Evolutionary conservation across 2,113 vertebrate genomes (phyloP).

Genomic region (Plecturocebus donacophilus): DNA sequence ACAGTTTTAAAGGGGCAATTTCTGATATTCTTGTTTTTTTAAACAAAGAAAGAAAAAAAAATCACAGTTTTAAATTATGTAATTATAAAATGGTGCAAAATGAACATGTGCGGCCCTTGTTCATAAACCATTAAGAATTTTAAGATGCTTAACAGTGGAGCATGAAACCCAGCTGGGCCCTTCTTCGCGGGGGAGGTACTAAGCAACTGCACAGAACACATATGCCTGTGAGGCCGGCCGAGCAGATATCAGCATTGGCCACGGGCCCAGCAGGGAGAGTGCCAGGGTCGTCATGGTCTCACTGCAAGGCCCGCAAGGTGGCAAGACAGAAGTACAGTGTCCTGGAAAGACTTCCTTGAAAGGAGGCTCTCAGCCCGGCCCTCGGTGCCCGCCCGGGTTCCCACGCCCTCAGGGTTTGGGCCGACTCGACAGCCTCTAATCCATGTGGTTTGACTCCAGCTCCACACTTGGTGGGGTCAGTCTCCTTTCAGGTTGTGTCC

Average conservation of each 20-base stretch:
- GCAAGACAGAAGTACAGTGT: not conserved
- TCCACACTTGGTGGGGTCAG: rapidly evolving
- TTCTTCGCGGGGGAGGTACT: not conserved
- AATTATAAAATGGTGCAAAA: not conserved
- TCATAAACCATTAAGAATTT: not conserved
- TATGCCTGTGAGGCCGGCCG: too few relatives aligned
- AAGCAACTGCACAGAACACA: rapidly evolving
- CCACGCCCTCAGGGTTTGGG: not conserved
- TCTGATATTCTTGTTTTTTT: too few relatives aligned
- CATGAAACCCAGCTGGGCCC: rapidly evolving
- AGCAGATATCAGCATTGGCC: too few relatives aligned
- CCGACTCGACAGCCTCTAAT: too few relatives aligned
- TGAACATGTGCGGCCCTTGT: not conserved
- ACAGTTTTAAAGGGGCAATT: too few relatives aligned
- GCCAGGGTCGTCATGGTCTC: not conserved
- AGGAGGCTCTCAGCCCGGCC: not conserved
- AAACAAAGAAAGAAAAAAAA: too few relatives aligned
- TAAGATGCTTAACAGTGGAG: too few relatives aligned
- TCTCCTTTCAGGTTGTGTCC: not conserved
- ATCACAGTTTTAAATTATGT: too few relatives aligned
- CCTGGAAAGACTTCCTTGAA: not conserved
- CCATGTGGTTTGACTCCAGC: not conserved
- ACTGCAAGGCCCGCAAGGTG: not conserved
- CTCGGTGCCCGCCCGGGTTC: not conserved
- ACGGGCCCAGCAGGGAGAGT: not conserved